Conservation (phyloP, 2,888 invertebrate genomes). For the Brachypterus glaber region DNA sequence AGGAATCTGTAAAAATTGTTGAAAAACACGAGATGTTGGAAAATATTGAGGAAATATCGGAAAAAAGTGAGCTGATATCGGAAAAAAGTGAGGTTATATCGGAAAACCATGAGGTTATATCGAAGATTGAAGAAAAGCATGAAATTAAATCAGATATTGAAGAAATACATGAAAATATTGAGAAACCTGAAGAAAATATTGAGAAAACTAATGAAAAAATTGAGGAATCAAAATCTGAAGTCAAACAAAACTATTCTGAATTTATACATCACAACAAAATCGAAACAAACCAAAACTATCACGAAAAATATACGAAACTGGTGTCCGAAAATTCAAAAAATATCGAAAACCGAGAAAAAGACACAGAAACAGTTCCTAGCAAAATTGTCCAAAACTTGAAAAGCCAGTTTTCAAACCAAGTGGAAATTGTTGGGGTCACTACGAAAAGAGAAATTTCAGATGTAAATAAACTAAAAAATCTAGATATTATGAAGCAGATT, state of each 20-base stretch:
- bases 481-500: conserved; percentile 37
- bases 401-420: conserved; percentile 28
- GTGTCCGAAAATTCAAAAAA: conserved; percentile 22
- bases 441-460: conserved; percentile 21
- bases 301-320: conserved; percentile 27
- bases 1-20: too few relatives aligned
- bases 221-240: not conserved
- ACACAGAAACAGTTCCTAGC: conserved; percentile 28
- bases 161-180: not conserved
- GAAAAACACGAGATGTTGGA: too few relatives aligned
- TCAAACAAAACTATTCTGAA: conserved; percentile 23
- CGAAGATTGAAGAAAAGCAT: not conserved
- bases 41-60: too few relatives aligned
- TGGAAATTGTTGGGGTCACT: conserved; percentile 19
- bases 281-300: conserved; percentile 24
- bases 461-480: conserved; percentile 29
- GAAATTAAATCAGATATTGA: not conserved
- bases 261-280: conserved; percentile 26
- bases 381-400: conserved; percentile 31
- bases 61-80: too few relatives aligned
- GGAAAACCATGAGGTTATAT: too few relatives aligned
- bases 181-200: not conserved
- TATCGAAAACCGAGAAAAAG: conserved; percentile 25
- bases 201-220: not conserved
- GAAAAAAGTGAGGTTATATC: too few relatives aligned